These are phyloP conservation scores for Apogon talboti DNA, from an alignment of 2,797 vertebrate genomes.

Conservation along the genomic window DNA sequence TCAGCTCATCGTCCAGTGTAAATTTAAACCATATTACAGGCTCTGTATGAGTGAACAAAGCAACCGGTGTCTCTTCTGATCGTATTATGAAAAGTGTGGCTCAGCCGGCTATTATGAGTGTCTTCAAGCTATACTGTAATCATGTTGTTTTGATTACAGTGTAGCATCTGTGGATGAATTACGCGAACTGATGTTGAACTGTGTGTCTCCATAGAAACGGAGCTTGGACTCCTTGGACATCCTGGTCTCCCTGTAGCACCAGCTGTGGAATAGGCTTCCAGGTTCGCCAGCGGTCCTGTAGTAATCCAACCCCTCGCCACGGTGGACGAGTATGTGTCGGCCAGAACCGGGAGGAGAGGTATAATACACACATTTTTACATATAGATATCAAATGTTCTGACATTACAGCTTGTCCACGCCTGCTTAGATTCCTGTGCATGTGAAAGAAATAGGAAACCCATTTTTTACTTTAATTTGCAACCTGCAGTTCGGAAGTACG, in stretches of 20 bases:
- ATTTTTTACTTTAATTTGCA: slow-evolving; percentile 33
- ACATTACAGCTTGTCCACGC: slow-evolving; percentile 5
- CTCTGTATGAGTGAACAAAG: not conserved
- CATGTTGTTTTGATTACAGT: not conserved
- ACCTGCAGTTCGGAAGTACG: slow-evolving; percentile 38
- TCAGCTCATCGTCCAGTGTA: not conserved
- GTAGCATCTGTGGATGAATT: too few species aligned
- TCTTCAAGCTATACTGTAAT: not conserved
- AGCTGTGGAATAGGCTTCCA: slow-evolving; percentile 97
- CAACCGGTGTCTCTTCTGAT: not conserved
- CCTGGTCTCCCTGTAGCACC: slow-evolving; percentile 96
- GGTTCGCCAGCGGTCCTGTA: slow-evolving; percentile 96
- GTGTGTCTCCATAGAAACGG: slow-evolving; percentile 88
- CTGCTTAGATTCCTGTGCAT: not conserved
- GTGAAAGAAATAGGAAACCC: not conserved
- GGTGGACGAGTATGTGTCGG: slow-evolving; percentile 96
- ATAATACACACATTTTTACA: slow-evolving; percentile 9
- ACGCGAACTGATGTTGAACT: slow-evolving; percentile 12
- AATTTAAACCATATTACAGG: not conserved
- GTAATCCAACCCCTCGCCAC: slow-evolving; percentile 94
- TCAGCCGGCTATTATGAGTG: not conserved
- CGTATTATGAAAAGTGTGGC: too few species aligned
- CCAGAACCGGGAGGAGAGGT: slow-evolving; percentile 97
- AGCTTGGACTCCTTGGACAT: slow-evolving; percentile 97
- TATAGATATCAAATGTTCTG: not conserved